Evolutionary conservation across 2,888 invertebrate species (phyloP).

Genomic region (Shargacucullia verbasci): DNA sequence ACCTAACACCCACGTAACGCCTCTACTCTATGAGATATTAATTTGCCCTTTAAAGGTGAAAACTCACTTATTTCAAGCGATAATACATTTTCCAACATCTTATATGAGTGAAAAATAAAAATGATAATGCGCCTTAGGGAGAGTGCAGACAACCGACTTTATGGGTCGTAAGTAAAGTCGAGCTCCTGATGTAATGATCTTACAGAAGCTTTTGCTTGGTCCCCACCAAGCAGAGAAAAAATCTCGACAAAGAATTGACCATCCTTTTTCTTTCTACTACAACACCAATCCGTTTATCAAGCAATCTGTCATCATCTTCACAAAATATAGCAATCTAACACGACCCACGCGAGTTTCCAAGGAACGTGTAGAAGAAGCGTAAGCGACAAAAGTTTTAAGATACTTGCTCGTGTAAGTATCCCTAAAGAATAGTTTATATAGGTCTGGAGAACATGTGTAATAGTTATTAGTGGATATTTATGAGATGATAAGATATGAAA

Average conservation of each 20-base stretch:
- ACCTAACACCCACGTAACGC: slow-evolving; percentile 40
- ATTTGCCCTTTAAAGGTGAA: slow-evolving; percentile 60
- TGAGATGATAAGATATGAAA: not conserved
- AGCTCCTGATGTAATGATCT: no score
- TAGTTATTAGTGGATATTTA: not conserved
- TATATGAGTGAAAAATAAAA: no score
- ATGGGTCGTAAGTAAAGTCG: no score
- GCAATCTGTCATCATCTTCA: not conserved
- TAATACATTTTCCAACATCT: slow-evolving; percentile 17
- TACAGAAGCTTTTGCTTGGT: no score
- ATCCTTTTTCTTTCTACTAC: no score
- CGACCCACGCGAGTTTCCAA: not conserved
- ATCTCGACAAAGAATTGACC: no score
- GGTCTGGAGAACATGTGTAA: no score
- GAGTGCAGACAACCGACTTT: no score
- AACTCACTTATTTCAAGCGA: slow-evolving; percentile 28
- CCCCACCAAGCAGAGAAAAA: no score
- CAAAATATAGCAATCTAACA: not conserved
- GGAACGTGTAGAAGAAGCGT: not conserved
- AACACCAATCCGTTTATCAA: no score
- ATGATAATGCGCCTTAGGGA: no score
- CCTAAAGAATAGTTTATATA: slow-evolving; percentile 2
- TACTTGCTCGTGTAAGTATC: not conserved
- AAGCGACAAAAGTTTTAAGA: not conserved
- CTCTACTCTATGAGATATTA: slow-evolving; percentile 37